These are phyloP conservation scores for Chrysotoxum bicinctum DNA, from an alignment of 2,888 invertebrate genomes.

Conservation along the genomic window DNA sequence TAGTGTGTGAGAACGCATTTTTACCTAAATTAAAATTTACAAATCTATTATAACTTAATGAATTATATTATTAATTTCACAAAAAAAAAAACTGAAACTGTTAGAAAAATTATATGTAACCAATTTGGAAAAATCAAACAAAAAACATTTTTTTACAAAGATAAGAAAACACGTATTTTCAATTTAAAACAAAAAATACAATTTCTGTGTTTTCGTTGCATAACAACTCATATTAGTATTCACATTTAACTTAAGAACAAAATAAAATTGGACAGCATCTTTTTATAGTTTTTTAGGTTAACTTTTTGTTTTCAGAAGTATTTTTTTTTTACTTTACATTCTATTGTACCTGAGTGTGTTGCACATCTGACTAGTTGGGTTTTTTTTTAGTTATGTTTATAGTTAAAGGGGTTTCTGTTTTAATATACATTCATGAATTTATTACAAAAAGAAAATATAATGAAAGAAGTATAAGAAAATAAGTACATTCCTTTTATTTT, in stretches of 20 bases:
- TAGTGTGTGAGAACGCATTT: constrained; percentile 9
- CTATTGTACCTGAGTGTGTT: constrained; percentile 76
- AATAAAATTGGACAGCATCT: constrained; percentile 54
- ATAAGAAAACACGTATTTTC: constrained; percentile 12
- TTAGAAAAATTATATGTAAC: constrained; percentile 18
- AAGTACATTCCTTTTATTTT: constrained; percentile 58
- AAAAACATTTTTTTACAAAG: constrained; percentile 28
- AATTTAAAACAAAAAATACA: background rate
- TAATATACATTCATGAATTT: constrained; percentile 33
- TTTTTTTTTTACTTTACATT: constrained; percentile 68
- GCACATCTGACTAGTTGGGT: constrained; percentile 76
- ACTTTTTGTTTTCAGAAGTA: constrained; percentile 36
- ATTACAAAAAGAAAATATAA: constrained; percentile 36
- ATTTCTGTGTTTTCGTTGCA: constrained; percentile 48
- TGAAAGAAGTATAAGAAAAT: constrained; percentile 47
- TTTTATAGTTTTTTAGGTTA: constrained; percentile 34
- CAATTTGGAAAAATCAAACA: constrained; percentile 27
- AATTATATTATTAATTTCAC: constrained; percentile 40
- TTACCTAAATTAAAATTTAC: constrained; percentile 44
- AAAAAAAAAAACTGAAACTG: constrained; percentile 29
- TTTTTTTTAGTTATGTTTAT: constrained; percentile 67
- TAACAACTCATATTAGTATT: constrained; percentile 48
- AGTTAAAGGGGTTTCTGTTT: constrained; percentile 43
- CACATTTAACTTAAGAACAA: constrained; percentile 49
- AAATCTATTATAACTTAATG: constrained; percentile 23